phyloP scores from a whole-genome alignment of 2,888 invertebrate species.

The Congeria kusceri region DNA sequence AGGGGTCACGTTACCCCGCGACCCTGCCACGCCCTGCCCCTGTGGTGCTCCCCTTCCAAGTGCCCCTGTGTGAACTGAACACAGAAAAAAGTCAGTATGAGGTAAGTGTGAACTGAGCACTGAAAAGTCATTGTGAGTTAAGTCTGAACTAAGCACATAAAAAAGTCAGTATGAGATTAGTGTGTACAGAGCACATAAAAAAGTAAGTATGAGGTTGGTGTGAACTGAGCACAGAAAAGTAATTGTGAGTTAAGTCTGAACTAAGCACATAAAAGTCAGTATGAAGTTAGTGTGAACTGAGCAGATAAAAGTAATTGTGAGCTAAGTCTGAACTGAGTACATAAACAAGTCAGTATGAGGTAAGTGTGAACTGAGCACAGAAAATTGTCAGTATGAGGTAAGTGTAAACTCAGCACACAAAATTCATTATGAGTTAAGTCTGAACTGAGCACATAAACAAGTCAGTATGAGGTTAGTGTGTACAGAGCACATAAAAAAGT shows the following conservation, averaged over 20 bases:
- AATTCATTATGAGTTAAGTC: constrained; percentile 85
- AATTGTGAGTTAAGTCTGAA: too few species aligned
- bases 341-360: constrained; percentile 81
- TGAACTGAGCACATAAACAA: constrained; percentile 92
- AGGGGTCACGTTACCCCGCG: constrained; percentile 94
- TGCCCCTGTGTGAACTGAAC: constrained; percentile 92
- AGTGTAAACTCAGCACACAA: constrained; percentile 84
- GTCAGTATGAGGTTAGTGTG: constrained; percentile 90
- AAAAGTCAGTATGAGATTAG: constrained; percentile 92
- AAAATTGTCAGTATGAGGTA: constrained; percentile 94
- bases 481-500: constrained; percentile 83
- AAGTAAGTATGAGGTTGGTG: constrained; percentile 89
- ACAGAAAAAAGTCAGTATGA: constrained; percentile 94
- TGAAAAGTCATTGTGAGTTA: too few species aligned
- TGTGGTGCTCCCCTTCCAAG: constrained; percentile 89
- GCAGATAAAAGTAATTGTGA: too few species aligned
- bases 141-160: constrained; percentile 91
- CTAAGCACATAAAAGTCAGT: too few species aligned
- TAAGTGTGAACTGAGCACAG: constrained; percentile 85
- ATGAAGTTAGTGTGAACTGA: too few species aligned
- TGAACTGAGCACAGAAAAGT: constrained; percentile 92
- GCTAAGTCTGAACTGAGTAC: too few species aligned
- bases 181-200: constrained; percentile 83
- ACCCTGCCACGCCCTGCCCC: constrained; percentile 94
- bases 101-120: constrained; percentile 88